Base-by-base conservation (phyloP, 2,113 vertebrate genomes). In the Rhipidura dahli region DNA sequence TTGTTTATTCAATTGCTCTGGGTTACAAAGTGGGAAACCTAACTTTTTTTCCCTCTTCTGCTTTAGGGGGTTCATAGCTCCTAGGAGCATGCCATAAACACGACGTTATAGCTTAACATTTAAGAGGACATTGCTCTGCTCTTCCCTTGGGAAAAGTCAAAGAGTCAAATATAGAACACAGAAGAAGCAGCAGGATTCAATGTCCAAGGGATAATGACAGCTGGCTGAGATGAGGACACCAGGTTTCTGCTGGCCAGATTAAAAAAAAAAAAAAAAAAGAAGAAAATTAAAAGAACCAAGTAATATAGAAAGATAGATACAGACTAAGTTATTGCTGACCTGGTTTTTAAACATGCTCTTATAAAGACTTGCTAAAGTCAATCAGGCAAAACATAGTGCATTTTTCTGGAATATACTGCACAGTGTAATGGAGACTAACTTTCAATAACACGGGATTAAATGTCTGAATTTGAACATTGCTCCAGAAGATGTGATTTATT, bases 1-100 rank as follows among this genome's bases (percentile, higher is more conserved):
- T 69, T 80, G 75, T 92, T 95, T 94, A 72, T 72, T 40, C 66
- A 90, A 88, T 85, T 94, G 37, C 70, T 83, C 45, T 77, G 35
- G 65, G 59, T 69, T 90, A 73, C 22, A 49, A 83, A 93, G 27
- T 39, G 20, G 84, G 45, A 88, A 94, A 88, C 7, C 9, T 35
- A 61, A 72, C 16, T 77, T 83, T 28, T 94, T 72, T 82, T 5
- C 23, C 20, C 7, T 83, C 47, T 79, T 92, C 47, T 92, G 45
- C 42, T 70, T 70, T 77, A 86, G 35, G 45, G 61, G 50, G 9
- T 45, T 92, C 68, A 33, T 26, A 49, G 19, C 20, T 83, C 49
- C 54, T 54, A 37, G 50, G 4, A 87, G 10, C 0, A 0, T 51
- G 76, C 26, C 51, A 40, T 56, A 70, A 90, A 50, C 42, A 40